phyloP scores from a whole-genome alignment of 2,797 vertebrate species.

The Sebastes itinus region DNA sequence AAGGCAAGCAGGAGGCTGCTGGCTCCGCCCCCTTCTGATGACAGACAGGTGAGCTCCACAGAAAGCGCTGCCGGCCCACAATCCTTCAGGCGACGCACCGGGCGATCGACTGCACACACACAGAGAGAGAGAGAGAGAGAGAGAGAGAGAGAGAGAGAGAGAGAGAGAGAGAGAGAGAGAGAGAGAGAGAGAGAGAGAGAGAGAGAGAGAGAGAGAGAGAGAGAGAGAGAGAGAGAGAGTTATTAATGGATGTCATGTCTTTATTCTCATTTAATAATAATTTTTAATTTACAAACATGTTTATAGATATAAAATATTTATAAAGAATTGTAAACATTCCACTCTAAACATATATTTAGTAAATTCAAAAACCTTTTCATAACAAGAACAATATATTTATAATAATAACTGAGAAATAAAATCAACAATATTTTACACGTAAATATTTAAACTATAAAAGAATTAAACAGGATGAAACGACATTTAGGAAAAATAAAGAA shows the following conservation, averaged over 20 bases:
- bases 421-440: too few species aligned
- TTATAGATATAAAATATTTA: background rate
- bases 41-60: slow-evolving; percentile 85
- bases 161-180: too few species aligned
- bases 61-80: slow-evolving; percentile 90
- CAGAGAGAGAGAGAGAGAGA: too few species aligned
- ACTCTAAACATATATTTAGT: background rate
- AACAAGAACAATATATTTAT: background rate
- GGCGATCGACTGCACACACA: slow-evolving; percentile 79
- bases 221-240: too few species aligned
- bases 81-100: slow-evolving; percentile 86
- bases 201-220: too few species aligned
- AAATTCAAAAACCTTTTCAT: too few species aligned
- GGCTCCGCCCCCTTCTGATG: slow-evolving; percentile 88
- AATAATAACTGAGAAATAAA: background rate
- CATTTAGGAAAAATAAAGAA: background rate
- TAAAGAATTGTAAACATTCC: background rate
- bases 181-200: too few species aligned
- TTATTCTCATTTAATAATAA: background rate
- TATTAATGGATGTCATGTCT: too few species aligned
- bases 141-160: too few species aligned
- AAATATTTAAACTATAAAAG: too few species aligned
- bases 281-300: background rate
- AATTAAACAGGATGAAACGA: background rate
- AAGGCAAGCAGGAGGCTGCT: slow-evolving; percentile 86